Evolutionary conservation across 2,113 vertebrate genomes (phyloP), one percentile per base, ranked within the genome.

Genomic region (Notothenia coriiceps): DNA sequence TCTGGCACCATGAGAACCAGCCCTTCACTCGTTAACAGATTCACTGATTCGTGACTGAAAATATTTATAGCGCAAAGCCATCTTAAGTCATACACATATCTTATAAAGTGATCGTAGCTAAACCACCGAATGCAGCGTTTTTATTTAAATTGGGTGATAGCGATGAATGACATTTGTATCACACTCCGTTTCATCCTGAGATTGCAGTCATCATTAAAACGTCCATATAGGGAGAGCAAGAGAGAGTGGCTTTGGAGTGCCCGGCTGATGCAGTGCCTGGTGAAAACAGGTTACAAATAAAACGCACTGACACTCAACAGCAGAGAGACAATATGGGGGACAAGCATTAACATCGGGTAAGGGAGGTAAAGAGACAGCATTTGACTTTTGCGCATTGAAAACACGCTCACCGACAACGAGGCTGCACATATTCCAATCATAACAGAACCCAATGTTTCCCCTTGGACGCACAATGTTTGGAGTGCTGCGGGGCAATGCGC

Each of bases 1-100:
- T 94, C 92, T 95, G 94, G 94, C 92, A 75, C 85, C 57, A 79
- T 5, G 64, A 72, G 90, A 89, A 87, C 15, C 46, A 79, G 59
- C 68, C 69, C 62, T 77, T 20, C 10, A 72, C 78, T 79, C 83
- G 63, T 78, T 76, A 35, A 55, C 62, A 82, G 86, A 91, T 70
- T 65, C 56, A 49, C 59, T 80, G 74, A 86, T 86, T 90, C 89
- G 89, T 93, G 90, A 92, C 86, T 86, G 74, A 85, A 86, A 90
- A 74, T 22, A 56, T 57, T 40, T 44, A 20, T 11, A 47, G n/a
- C 25, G 22, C 51, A 18, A 29, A 63, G 14, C 2, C 72, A 55
- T 13, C 15, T 75, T 18, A 20, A 25, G 3, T 50, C 15, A 57
- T 2, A 8, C 35, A 55, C 29, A 74, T 9, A 5, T 54, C 1